Evolutionary conservation across 2,888 invertebrate species (phyloP).

Genomic region (Anodontia alba): DNA sequence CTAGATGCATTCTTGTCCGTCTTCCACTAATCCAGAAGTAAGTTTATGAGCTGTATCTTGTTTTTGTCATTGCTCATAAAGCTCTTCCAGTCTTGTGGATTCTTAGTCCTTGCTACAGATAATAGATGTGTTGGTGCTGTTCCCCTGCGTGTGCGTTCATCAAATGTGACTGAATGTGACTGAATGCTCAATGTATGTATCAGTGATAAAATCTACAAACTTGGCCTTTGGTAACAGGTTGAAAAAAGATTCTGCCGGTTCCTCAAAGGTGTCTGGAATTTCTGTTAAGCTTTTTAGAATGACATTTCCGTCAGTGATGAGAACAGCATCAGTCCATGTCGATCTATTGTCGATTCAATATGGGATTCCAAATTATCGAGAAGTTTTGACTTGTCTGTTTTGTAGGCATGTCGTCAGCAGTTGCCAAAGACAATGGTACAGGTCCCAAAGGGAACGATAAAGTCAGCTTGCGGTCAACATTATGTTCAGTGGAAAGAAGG

Average conservation of each 20-base stretch:
- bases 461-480: too few relatives aligned
- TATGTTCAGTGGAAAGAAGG: too few relatives aligned
- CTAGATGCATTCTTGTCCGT: background rate
- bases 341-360: background rate
- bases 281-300: background rate
- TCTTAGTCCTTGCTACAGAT: constrained; percentile 8
- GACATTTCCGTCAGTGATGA: constrained; percentile 10
- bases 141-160: constrained; percentile 12
- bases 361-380: background rate
- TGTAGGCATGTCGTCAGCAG: constrained; percentile 22
- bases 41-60: background rate
- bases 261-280: background rate
- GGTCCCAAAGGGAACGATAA: too few relatives aligned
- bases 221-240: background rate
- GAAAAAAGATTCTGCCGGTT: constrained; percentile 11
- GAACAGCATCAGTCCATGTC: background rate
- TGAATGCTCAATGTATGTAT: constrained; percentile 10
- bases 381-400: constrained; percentile 28
- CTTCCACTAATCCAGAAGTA: background rate
- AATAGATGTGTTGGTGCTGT: background rate
- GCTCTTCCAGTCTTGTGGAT: background rate
- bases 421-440: too few relatives aligned
- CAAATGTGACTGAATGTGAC: background rate
- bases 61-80: constrained; percentile 8
- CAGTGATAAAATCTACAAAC: constrained; percentile 9